These are phyloP conservation scores for Halcyon senegalensis DNA, from an alignment of 2,113 vertebrate genomes.

Conservation along the genomic window DNA sequence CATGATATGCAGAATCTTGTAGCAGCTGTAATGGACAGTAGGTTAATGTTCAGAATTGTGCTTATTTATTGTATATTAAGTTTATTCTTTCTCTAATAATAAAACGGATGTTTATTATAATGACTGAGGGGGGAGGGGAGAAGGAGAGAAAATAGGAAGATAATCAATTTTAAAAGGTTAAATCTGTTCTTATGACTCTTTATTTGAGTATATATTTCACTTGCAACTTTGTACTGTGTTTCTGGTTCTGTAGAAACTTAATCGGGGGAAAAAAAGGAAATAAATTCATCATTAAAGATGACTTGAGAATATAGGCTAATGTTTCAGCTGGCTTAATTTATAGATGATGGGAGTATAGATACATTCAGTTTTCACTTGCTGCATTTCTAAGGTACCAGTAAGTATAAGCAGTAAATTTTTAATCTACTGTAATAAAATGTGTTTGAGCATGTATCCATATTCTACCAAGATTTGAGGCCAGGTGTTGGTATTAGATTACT, in stretches of 20 bases:
- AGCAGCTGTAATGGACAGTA: background rate
- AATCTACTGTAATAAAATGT: background rate
- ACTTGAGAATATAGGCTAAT: background rate
- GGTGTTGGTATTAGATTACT: background rate
- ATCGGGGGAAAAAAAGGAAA: background rate
- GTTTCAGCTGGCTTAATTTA: background rate
- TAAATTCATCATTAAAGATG: rapidly evolving
- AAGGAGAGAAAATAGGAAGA: background rate
- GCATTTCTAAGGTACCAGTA: background rate
- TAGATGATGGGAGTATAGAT: background rate
- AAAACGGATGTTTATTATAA: background rate
- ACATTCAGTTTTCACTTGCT: background rate
- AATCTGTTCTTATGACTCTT: background rate
- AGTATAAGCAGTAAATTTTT: background rate
- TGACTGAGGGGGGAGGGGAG: background rate
- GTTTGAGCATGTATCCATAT: background rate
- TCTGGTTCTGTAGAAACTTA: background rate
- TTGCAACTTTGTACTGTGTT: background rate
- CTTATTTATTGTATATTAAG: background rate
- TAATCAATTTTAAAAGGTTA: background rate
- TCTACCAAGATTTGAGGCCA: background rate
- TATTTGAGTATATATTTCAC: background rate
- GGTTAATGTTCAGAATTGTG: background rate
- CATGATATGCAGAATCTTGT: rapidly evolving
- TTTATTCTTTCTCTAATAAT: background rate